A percentile compares a stretch with the other conserved stretches of the same genome.
Conservation (phyloP, 2,797 vertebrate genomes). For the Erpetoichthys calabaricus region DNA sequence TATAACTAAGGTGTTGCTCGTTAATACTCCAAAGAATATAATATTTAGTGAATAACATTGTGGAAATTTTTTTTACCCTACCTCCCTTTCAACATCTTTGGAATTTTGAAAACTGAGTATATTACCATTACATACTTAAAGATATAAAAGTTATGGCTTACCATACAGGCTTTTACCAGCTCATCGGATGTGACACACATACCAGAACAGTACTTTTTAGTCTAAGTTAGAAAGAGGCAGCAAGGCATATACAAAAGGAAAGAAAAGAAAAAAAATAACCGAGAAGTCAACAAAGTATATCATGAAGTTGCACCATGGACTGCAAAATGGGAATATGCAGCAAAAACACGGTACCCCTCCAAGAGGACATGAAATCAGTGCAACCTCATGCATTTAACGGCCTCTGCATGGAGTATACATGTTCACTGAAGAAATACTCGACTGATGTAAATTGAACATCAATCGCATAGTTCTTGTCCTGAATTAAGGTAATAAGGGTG, state of each 20-base stretch:
- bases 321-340: constrained; percentile 72
- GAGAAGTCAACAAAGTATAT: not conserved
- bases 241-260: constrained; percentile 3
- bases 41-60: too few species aligned
- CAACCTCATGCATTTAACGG: constrained; percentile 62
- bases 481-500: constrained; percentile 14
- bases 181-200: not conserved
- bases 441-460: constrained; percentile 18
- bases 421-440: constrained; percentile 40
- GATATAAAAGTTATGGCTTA: not conserved
- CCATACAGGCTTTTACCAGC: constrained; percentile 7
- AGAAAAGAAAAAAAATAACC: constrained; percentile 2
- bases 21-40: too few species aligned
- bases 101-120: not conserved
- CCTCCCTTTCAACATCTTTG: too few species aligned
- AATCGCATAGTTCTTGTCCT: constrained; percentile 29
- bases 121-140: not conserved
- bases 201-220: not conserved
- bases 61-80: too few species aligned
- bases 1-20: too few species aligned
- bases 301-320: constrained; percentile 28
- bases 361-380: constrained; percentile 61
- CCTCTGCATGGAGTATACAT: constrained; percentile 52
- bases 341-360: constrained; percentile 88
- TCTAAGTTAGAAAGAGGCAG: constrained; percentile 2